Percentiles rank a stretch among this genome's conserved stretches.
Evolutionary conservation across 2,113 vertebrate genomes (phyloP).

Genomic region (Notothenia rossii): DNA sequence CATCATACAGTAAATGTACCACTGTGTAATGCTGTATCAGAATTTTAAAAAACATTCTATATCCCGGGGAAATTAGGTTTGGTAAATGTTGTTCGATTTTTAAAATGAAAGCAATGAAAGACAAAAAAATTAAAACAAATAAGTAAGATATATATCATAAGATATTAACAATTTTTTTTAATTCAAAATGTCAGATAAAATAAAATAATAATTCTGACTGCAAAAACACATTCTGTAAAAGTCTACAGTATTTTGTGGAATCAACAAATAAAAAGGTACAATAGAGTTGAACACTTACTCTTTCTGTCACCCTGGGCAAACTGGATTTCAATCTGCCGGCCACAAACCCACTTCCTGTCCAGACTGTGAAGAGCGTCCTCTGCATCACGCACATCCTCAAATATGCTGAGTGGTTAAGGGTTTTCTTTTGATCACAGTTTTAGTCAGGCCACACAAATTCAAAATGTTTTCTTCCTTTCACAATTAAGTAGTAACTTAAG

Average conservation of each 20-base stretch:
- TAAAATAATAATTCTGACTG: not conserved
- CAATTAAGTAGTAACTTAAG: too few relatives aligned
- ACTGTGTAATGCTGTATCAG: too few relatives aligned
- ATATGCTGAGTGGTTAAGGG: constrained; percentile 95
- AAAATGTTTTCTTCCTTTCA: not conserved
- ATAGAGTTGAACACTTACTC: constrained; percentile 84
- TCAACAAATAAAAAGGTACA: not conserved
- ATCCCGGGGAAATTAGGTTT: too few relatives aligned
- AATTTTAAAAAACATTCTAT: too few relatives aligned
- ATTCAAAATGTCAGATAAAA: not conserved
- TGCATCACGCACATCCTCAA: constrained; percentile 98
- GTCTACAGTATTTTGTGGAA: not conserved
- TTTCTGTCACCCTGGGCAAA: constrained; percentile 98
- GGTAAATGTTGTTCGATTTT: too few relatives aligned
- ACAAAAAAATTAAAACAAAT: too few relatives aligned
- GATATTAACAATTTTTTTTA: too few relatives aligned
- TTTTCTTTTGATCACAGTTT: constrained; percentile 55
- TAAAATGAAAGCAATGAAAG: too few relatives aligned
- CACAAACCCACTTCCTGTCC: constrained; percentile 98
- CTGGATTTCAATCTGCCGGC: constrained; percentile 99
- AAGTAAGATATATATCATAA: too few relatives aligned
- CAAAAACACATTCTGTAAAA: not conserved
- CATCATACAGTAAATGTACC: not conserved
- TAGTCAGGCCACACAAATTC: constrained; percentile 39
- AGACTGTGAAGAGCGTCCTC: constrained; percentile 98